phyloP scores from a whole-genome alignment of 2,113 vertebrate genomes.

The Alethe castanea region DNA sequence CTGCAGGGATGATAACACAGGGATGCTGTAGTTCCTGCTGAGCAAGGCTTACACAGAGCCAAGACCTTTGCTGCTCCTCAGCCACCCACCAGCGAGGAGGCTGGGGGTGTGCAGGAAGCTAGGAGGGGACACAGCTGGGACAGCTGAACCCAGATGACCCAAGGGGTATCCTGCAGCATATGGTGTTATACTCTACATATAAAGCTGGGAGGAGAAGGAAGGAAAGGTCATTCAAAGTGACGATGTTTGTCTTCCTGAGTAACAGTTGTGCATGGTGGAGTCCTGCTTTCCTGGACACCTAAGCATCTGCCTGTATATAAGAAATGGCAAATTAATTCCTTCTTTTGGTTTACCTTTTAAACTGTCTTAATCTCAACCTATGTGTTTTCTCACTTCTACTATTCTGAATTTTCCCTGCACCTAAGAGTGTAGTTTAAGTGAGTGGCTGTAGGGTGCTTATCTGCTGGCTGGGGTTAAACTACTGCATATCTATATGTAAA shows the following conservation, averaged over 20 bases:
- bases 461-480: background rate
- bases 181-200: rapidly evolving
- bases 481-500: background rate
- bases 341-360: background rate
- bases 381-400: background rate
- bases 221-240: background rate
- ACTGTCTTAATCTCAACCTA: background rate
- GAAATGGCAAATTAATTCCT: background rate
- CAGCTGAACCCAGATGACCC: background rate
- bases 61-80: background rate
- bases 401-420: background rate
- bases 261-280: rapidly evolving
- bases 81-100: rapidly evolving
- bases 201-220: background rate
- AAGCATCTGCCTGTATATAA: background rate
- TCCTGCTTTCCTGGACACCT: background rate
- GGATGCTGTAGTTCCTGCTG: background rate
- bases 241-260: background rate
- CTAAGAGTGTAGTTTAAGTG: background rate
- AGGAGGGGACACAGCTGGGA: background rate
- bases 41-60: background rate
- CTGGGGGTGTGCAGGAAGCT: no score
- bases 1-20: background rate
- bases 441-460: background rate
- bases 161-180: background rate